These are phyloP conservation scores for Drosophila tsacasi DNA, from an alignment of 1,140 invertebrate genomes.

Conservation along the genomic window DNA sequence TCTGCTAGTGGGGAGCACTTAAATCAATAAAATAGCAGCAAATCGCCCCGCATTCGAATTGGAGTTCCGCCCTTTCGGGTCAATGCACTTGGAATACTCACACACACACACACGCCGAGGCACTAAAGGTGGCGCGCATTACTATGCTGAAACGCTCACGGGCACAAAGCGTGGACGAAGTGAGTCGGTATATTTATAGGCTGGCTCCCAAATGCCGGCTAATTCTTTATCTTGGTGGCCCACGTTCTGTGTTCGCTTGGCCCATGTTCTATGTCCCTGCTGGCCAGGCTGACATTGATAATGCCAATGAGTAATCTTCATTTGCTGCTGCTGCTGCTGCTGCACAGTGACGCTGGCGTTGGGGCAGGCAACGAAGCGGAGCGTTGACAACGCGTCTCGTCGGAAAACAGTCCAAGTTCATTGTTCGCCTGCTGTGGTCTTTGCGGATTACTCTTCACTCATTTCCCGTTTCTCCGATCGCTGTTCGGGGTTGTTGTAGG, in stretches of 20 bases:
- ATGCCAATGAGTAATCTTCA: constrained; percentile 72
- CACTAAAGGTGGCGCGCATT: constrained; percentile 60
- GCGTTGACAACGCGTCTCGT: constrained; percentile 58
- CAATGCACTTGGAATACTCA: constrained; percentile 69
- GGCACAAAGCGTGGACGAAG: constrained; percentile 19
- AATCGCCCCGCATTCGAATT: constrained; percentile 69
- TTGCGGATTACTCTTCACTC: constrained; percentile 19
- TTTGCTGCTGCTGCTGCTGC: constrained; percentile 34
- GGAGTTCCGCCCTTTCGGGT: constrained; percentile 74
- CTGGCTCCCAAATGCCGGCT: constrained; percentile 60
- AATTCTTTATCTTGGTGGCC: constrained; percentile 70
- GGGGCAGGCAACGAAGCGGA: constrained; percentile 60
- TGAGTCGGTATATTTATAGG: constrained; percentile 69
- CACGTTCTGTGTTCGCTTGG: constrained; percentile 40
- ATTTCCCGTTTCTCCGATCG: constrained; percentile 42
- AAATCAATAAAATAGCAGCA: constrained; percentile 78
- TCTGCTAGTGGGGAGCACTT: constrained; percentile 65
- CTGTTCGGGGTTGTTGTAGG: constrained; percentile 44
- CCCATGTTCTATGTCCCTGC: constrained; percentile 36
- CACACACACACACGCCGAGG: constrained; percentile 19
- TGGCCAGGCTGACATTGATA: constrained; percentile 70
- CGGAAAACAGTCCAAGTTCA: constrained; percentile 71
- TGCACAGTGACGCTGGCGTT: constrained; percentile 16
- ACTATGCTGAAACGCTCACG: constrained; percentile 57
- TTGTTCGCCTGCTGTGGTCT: constrained; percentile 71